These are phyloP conservation scores for Bettongia penicillata DNA, from an alignment of 2,113 vertebrate genomes.

Conservation along the genomic window DNA sequence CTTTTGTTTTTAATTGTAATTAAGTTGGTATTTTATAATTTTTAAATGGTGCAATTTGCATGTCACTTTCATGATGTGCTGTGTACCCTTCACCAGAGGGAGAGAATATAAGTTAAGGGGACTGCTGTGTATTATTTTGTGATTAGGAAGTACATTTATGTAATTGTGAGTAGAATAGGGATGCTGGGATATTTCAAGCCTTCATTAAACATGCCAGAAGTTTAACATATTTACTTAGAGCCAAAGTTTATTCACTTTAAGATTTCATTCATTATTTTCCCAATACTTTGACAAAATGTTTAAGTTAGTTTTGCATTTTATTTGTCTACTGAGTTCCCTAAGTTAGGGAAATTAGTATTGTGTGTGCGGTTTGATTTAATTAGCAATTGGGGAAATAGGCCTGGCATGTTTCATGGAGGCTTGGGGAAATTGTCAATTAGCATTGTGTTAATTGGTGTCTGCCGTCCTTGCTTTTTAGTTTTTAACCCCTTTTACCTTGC, in stretches of 20 bases:
- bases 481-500: constrained; percentile 91
- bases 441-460: constrained; percentile 92
- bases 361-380: constrained; percentile 89
- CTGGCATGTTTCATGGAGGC: constrained; percentile 89
- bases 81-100: constrained; percentile 62
- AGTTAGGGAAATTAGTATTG: constrained; percentile 91
- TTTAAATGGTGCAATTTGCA: constrained; percentile 72
- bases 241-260: constrained; percentile 73
- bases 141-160: constrained; percentile 58
- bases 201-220: constrained; percentile 59
- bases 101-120: constrained; percentile 33
- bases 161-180: constrained; percentile 14
- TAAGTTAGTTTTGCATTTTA: constrained; percentile 86
- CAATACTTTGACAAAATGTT: constrained; percentile 80
- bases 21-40: constrained; percentile 77
- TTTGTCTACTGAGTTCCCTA: constrained; percentile 86
- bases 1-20: constrained; percentile 79
- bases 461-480: constrained; percentile 90
- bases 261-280: constrained; percentile 73
- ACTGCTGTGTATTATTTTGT: constrained; percentile 63
- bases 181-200: constrained; percentile 60
- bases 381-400: constrained; percentile 91
- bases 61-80: constrained; percentile 63
- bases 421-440: constrained; percentile 92
- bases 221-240: constrained; percentile 58